Percentiles rank a stretch among this genome's conserved stretches.
These are phyloP conservation scores for Eutolmus rufibarbis DNA, from an alignment of 2,888 invertebrate species.

Conservation along the genomic window DNA sequence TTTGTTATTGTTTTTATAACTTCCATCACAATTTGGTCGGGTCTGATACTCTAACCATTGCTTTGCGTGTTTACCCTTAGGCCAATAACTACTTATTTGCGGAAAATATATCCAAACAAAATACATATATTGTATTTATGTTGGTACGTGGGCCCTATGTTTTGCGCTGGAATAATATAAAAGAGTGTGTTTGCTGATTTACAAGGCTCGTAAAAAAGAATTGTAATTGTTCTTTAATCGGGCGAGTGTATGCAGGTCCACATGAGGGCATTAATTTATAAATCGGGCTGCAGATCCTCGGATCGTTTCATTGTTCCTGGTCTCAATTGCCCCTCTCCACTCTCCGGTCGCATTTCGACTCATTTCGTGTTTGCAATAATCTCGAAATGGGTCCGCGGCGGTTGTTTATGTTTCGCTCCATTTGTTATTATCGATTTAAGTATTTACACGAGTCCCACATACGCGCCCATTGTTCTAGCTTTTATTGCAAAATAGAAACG, in stretches of 20 bases:
- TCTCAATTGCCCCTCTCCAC: background rate
- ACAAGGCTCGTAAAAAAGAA: background rate
- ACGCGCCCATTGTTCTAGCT: background rate
- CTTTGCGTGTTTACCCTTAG: background rate
- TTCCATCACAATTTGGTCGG: background rate
- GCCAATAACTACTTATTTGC: background rate
- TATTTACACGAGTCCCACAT: constrained; percentile 5
- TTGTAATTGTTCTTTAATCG: background rate
- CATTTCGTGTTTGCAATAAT: background rate
- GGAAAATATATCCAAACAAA: background rate
- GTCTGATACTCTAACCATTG: background rate
- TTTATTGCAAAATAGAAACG: background rate
- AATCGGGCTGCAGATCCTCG: constrained; percentile 14
- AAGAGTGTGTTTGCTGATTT: background rate
- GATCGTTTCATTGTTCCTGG: constrained; percentile 42
- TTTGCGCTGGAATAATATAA: background rate
- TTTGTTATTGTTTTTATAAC: background rate
- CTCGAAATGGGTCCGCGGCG: background rate
- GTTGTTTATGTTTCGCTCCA: background rate
- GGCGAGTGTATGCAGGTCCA: background rate
- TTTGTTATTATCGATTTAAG: constrained; percentile 18
- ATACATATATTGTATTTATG: background rate
- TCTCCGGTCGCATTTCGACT: background rate
- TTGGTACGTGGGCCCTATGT: background rate
- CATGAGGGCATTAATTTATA: background rate